Evolutionary conservation across 2,888 invertebrate species (phyloP), one percentile per base, ranked within the genome.

Genomic region (Cephus pygmeus): DNA sequence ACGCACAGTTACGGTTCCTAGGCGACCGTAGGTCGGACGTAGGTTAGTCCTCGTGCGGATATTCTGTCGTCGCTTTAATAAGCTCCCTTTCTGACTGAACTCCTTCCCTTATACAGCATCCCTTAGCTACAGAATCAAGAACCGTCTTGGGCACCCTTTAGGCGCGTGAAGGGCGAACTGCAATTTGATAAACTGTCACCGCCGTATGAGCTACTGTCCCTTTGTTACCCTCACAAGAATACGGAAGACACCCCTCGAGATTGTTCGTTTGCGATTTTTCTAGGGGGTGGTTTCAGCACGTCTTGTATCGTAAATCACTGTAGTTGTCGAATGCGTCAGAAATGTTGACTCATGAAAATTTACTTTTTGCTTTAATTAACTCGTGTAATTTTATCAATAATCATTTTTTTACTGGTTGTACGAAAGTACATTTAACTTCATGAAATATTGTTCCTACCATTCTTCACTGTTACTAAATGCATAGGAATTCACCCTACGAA

Each of bases 121-220:
- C 56, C 56, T 56, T 23, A 56, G 56, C 56, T 56, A 56, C 56
- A 56, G 56, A 56, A 56, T 56, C 56, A 56, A 56, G 56, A 56
- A 23, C 56, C 56, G 9, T 56, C 85, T 87, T 85, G 34, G 31
- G 84, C 84, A 85, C 87, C 87, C 88, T 86, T 88, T 86, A 85
- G 81, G 79, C 80, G 81, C 83, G 82, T 81, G 78, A 77, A 81
- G 84, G 84, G 81, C 84, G 83, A 83, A 82, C 85, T 84, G 87
- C 87, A 86, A 87, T 88, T 89, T 89, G 88, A 89, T 89, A 87
- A 89, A 89, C 88, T 87, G 88, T 88, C 88, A 87, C 84, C 82
- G 83, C 79, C 81, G 74, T 74, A n/a, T 30, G 34, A 71, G 31
- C 71, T 71, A 71, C 71, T 34, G 71, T 71, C 71, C 23, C 56